Evolutionary conservation across 1,140 invertebrate species (phyloP).

Genomic region (Drosophila obscura): DNA sequence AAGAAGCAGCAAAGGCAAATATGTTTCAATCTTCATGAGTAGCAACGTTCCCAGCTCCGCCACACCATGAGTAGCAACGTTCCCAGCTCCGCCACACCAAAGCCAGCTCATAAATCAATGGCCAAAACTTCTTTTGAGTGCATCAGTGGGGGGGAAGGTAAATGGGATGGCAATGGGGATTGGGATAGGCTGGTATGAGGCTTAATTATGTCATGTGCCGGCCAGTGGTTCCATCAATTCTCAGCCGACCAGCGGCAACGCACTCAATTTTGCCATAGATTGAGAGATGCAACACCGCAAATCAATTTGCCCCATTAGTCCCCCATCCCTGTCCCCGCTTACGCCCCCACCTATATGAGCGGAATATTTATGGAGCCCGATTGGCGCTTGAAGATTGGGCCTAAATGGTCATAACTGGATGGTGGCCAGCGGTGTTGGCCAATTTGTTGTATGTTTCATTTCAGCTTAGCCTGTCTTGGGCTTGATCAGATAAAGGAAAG

Average conservation of each 20-base stretch:
- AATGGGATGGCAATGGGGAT: background rate
- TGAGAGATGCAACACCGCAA: constrained; percentile 62
- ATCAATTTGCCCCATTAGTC: constrained; percentile 64
- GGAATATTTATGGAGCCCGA: constrained; percentile 62
- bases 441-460: constrained; percentile 45
- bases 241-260: constrained; percentile 37
- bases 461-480: constrained; percentile 15
- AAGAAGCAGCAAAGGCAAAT: constrained; percentile 42
- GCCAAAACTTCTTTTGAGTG: constrained; percentile 13
- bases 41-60: background rate
- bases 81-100: too few relatives aligned
- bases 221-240: constrained; percentile 52
- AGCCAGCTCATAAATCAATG: constrained; percentile 30
- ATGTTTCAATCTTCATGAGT: constrained; percentile 38
- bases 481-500: constrained; percentile 27
- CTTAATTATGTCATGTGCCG: constrained; percentile 64
- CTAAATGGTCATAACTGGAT: constrained; percentile 56
- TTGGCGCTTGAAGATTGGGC: constrained; percentile 43
- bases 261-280: constrained; percentile 46
- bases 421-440: constrained; percentile 35
- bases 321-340: background rate
- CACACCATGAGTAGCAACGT: background rate
- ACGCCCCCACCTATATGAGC: constrained; percentile 28
- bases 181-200: background rate
- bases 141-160: background rate